Base-by-base conservation (phyloP, 2,888 invertebrate species). In the Stegophylla sp. region DNA sequence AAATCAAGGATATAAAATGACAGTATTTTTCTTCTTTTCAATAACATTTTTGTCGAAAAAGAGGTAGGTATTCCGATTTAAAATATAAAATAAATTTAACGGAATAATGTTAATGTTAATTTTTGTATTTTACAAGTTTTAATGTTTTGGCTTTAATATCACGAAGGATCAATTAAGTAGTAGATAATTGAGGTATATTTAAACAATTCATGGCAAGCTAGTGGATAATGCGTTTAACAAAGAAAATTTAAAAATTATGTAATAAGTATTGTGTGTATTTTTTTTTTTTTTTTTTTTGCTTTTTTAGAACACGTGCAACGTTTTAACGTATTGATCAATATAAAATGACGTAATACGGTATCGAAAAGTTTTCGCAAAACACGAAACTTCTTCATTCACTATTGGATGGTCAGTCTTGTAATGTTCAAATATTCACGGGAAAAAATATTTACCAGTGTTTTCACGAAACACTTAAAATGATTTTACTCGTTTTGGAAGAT, bases 231-330 rank as follows among this genome's bases (percentile, higher is more conserved):
- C 10, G 2, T 61, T 0, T 17, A 17, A 13, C 17, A 28, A 45
- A 45, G n/a, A 23, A 59, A 26, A n/a, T 51, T n/a, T n/a, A 4
- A 69, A 69, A 41, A 51, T 23, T 20, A 23, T 3, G 34, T 9
- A 20, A 56, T 12, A 74, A 73, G 61, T 63, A n/a, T n/a, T 13
- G n/a, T n/a, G 15, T 45, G n/a, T 61, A 45, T 20, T 45, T 53
- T 61, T 73, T 73, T n/a, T 45, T n/a, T n/a, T n/a, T n/a, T n/a
- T n/a, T n/a, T n/a, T n/a, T n/a, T n/a, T n/a, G n/a, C n/a, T n/a
- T n/a, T 63, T 20, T 63, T 74, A 20, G 34, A 74, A 74, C 34
- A 63, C 74, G 48, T 48, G 74, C 74, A 34, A 34, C n/a, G 7
- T 45, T 12, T 61, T 28, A 34, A 34, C n/a, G 7, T 45, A 17